Base-by-base conservation (phyloP, 2,797 vertebrate genomes). In the Chaunax sp. region DNA sequence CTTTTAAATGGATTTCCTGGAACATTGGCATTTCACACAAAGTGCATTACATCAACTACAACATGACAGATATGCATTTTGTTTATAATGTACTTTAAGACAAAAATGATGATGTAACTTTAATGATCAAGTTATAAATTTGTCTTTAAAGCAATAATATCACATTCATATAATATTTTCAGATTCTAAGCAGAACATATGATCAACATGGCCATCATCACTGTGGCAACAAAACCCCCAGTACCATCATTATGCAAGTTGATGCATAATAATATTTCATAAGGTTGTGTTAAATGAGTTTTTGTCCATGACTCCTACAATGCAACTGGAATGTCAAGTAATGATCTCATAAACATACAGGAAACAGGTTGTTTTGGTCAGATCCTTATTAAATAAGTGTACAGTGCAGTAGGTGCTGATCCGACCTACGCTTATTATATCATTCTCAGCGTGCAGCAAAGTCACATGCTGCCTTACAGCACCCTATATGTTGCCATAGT, bases 401-500 rank as follows among this genome's bases (percentile, higher is more conserved):
- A 61, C 28, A 59, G 52, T 33, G 70, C 55, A 72, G 53, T 15
- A 57, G 69, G 56, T 23, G 69, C 33, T 74, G 77, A 83, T 75
- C 72, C 75, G 60, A 28, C 89, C 82, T 73, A 86, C 84, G 51
- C 85, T 70, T 47, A 56, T 77, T 79, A 79, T 35, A 73, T 80
- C 74, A 84, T 71, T n/a, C 78, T 65, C 58, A 80, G 60, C 6
- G n/a, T 75, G 80, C 67, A 58, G 75, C 61, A 56, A 38, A 78
- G 57, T 69, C 74, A 82, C 53, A 46, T 53, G 64, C 50, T 58
- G 59, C 58, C 61, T 47, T 72, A 73, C 44, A 60, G 69, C 65
- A 65, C 53, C 77, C 26, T 72, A 80, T 76, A 77, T 73, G 89
- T 91, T 92, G 67, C 89, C 86, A 89, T 90, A 70, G 89, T 85